Evolutionary conservation across 2,113 vertebrate species (phyloP).

Genomic region (Brachyistius frenatus): DNA sequence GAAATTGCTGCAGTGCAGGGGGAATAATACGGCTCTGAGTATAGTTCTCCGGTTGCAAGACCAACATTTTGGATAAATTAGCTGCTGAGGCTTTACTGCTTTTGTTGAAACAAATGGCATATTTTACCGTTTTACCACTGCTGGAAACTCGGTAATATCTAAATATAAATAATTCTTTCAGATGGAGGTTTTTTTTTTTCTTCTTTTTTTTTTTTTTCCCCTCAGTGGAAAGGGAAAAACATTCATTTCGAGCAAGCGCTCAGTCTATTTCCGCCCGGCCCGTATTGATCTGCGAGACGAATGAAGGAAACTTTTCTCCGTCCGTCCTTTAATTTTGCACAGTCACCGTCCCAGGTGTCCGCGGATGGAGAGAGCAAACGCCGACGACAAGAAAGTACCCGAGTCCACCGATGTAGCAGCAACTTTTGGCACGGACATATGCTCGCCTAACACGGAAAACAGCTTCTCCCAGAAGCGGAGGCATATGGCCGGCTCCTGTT

Average conservation of each 20-base stretch:
- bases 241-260: neutral
- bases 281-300: neutral
- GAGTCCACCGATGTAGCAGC: slow-evolving; percentile 49
- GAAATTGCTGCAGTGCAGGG: slow-evolving; percentile 54
- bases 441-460: slow-evolving; percentile 75
- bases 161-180: slow-evolving; percentile 41
- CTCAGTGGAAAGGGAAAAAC: slow-evolving; percentile 17
- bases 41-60: slow-evolving; percentile 44
- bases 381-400: slow-evolving; percentile 56
- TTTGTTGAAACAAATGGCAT: slow-evolving; percentile 57
- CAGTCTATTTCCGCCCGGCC: slow-evolving; percentile 1
- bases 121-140: slow-evolving; percentile 30
- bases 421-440: slow-evolving; percentile 66
- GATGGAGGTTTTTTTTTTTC: neutral
- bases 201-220: neutral
- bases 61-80: slow-evolving; percentile 57
- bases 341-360: slow-evolving; percentile 55
- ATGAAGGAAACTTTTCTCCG: neutral
- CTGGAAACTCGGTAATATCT: slow-evolving; percentile 50
- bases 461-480: slow-evolving; percentile 62
- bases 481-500: slow-evolving; percentile 77
- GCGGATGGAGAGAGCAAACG: slow-evolving; percentile 42
- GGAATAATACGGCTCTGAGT: slow-evolving; percentile 27
- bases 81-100: slow-evolving; percentile 32
- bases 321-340: slow-evolving; percentile 28